These are phyloP conservation scores for Mythimna pallens DNA, from an alignment of 2,888 invertebrate genomes.

Conservation along the genomic window DNA sequence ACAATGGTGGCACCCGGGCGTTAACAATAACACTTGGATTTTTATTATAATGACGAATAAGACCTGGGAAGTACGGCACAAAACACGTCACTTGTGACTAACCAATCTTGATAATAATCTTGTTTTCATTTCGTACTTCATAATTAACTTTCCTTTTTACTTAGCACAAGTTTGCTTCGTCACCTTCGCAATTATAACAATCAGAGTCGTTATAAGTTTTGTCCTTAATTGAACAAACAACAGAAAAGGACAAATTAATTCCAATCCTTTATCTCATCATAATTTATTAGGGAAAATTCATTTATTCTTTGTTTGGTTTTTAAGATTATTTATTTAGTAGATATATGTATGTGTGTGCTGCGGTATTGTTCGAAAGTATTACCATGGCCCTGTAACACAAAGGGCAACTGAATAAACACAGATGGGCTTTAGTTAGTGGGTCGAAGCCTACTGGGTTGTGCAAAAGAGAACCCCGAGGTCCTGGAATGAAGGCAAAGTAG, in stretches of 20 bases:
- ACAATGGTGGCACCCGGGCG: too few species aligned
- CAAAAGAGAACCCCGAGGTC: too few species aligned
- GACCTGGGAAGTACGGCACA: neutral
- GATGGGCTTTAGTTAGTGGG: too few species aligned
- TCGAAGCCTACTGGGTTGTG: too few species aligned
- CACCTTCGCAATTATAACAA: constrained; percentile 18
- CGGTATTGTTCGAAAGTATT: too few species aligned
- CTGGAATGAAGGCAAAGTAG: too few species aligned
- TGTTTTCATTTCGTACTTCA: neutral
- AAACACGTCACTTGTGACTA: constrained; percentile 7
- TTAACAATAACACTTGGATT: too few species aligned
- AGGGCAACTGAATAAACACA: too few species aligned
- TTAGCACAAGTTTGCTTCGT: constrained; percentile 18
- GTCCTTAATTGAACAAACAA: constrained; percentile 16
- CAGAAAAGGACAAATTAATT: constrained; percentile 1
- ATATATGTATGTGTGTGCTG: too few species aligned
- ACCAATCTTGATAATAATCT: constrained; percentile 1
- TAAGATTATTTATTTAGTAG: constrained; percentile 5
- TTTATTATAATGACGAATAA: too few species aligned
- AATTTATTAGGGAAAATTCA: constrained; percentile 5
- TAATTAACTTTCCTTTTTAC: constrained; percentile 18
- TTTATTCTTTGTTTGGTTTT: neutral
- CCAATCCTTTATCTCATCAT: neutral
- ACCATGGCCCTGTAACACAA: too few species aligned
- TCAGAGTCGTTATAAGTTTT: constrained; percentile 9